A percentile compares a stretch with the other conserved stretches of the same genome.
Evolutionary conservation across 2,888 invertebrate genomes (phyloP).

Genomic region (Congeria kusceri): DNA sequence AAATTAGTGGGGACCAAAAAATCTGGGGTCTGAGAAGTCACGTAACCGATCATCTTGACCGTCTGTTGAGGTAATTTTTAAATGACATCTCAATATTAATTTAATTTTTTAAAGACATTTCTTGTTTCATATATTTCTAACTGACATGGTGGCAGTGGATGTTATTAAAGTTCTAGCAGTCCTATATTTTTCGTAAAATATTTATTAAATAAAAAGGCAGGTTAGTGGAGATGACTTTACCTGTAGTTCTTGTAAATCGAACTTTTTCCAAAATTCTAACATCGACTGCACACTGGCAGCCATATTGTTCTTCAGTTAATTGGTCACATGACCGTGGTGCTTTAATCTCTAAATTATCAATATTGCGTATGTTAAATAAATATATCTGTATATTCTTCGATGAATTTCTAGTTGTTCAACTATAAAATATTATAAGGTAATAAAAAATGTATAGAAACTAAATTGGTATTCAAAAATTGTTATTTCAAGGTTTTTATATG

Average conservation of each 20-base stretch:
- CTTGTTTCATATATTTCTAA: too few species aligned
- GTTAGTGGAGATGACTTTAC: slow-evolving; percentile 69
- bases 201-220: too few species aligned
- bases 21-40: too few species aligned
- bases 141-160: too few species aligned
- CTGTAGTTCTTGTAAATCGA: slow-evolving; percentile 86
- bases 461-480: background rate
- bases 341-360: slow-evolving; percentile 6
- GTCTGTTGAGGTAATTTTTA: too few species aligned
- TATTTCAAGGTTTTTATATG: slow-evolving; percentile 15
- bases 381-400: background rate
- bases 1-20: too few species aligned
- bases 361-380: background rate
- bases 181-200: too few species aligned
- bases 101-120: too few species aligned
- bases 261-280: slow-evolving; percentile 86
- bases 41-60: too few species aligned
- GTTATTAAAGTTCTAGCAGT: too few species aligned
- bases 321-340: slow-evolving; percentile 83
- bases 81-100: too few species aligned
- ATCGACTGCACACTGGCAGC: slow-evolving; percentile 86
- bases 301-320: slow-evolving; percentile 85
- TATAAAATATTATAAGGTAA: too few species aligned
- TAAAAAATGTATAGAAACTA: background rate
- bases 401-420: background rate